Evolutionary conservation across 2,888 invertebrate species (phyloP), one percentile per base, ranked within the genome.

Genomic region (Chaetogeoica ovagalla): DNA sequence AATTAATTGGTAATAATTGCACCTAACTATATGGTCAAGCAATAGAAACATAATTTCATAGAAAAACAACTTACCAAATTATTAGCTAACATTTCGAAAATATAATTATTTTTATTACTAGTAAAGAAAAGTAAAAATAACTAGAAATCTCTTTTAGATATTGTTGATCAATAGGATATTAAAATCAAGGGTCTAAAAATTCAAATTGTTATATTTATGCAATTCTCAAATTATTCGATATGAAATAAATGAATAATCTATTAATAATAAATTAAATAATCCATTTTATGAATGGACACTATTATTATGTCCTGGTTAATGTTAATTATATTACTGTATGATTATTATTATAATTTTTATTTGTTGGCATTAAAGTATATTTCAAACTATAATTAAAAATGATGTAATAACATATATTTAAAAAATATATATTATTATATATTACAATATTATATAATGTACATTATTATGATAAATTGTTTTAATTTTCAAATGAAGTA

Each of bases 41-140:
- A 39, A 59, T 43, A 66, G 8, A 6, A 75, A 66, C 57, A 75
- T 57, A 66, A 74, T 65, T 74, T 63, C 9, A 63, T 37, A 39
- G 21, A 17, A 75, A 57, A 13, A 57, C 43, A 57, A 66, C 55
- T 8, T 59, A 43, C 2, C 8, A 13, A 66, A 74, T 65, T 48
- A 48, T 43, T 39, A 43, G 55, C 8, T 57, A 23, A 60, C 43
- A 21, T n/a, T 17, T 43, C 1, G 13, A 65, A 19, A 39, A 55
- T 19, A 74, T 23, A 6, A 66, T 57, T 39, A 70, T 17, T n/a
- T 55, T 37, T 19, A 8, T 8, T 52, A 73, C 17, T 43, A 2
- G 6, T 6, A 48, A 19, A 30, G 15, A 68, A 68, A 52, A 68
- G 0, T n/a, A 60, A 37, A 21, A 62, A 60, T n/a, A 23, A 59